These are phyloP conservation scores for Heteractis magnifica DNA, from an alignment of 92 coral and sea anemone genomes.

Conservation along the genomic window DNA sequence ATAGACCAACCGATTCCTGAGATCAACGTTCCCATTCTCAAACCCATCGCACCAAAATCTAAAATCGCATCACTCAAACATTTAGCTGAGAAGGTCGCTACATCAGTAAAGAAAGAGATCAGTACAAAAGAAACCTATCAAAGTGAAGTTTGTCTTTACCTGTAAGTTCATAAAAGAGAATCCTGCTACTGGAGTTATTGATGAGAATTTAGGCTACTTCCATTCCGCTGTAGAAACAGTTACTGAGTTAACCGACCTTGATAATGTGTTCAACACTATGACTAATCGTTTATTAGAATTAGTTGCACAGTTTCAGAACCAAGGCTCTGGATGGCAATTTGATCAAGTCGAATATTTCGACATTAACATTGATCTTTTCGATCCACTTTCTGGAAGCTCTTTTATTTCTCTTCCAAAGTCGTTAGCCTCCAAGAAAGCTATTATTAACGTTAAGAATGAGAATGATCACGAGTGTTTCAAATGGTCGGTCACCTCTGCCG, in stretches of 20 bases:
- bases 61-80: neutral
- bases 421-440: conserved; percentile 38
- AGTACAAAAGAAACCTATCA: conserved; percentile 42
- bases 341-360: conserved; percentile 37
- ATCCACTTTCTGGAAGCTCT: conserved; percentile 48
- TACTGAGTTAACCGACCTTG: conserved; percentile 35
- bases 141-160: conserved; percentile 38
- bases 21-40: neutral
- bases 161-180: conserved; percentile 40
- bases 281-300: conserved; percentile 21
- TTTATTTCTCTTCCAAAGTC: conserved; percentile 32
- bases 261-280: conserved; percentile 24
- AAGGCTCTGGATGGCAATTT: conserved; percentile 51
- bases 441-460: conserved; percentile 54
- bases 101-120: neutral
- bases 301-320: conserved; percentile 20
- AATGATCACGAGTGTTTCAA: conserved; percentile 59
- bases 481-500: conserved; percentile 57
- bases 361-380: conserved; percentile 33
- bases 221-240: conserved; percentile 9
- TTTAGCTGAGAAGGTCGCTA: neutral
- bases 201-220: conserved; percentile 22
- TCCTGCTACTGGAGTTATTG: conserved; percentile 16
- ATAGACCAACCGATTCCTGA: too few relatives aligned
- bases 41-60: neutral